Conservation (phyloP, 2,113 vertebrate genomes). For the Petrocephalus zakoni region DNA sequence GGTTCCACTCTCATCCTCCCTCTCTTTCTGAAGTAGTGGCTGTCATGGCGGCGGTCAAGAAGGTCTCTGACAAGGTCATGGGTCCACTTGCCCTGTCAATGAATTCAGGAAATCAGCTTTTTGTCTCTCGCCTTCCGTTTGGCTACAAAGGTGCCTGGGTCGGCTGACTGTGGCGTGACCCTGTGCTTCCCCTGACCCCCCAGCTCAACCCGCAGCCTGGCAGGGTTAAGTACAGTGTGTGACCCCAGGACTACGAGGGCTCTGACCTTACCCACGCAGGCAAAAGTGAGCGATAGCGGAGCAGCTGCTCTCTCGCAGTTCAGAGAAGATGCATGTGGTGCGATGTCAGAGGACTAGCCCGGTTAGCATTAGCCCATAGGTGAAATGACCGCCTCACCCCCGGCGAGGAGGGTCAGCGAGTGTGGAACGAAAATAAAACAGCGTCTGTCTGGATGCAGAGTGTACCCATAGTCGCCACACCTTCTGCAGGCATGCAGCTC, state of each 20-base stretch:
- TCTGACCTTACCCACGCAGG: not conserved
- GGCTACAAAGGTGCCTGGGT: not conserved
- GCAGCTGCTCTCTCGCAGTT: not conserved
- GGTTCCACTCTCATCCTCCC: slow-evolving; percentile 11
- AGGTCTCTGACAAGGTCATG: slow-evolving; percentile 28
- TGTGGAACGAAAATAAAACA: not conserved
- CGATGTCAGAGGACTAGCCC: not conserved
- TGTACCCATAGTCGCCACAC: not conserved
- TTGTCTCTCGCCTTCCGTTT: not conserved
- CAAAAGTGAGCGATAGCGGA: not conserved
- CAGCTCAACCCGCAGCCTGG: not conserved
- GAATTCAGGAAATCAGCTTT: not conserved
- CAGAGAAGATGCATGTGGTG: not conserved
- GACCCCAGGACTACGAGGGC: not conserved
- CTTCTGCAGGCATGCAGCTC: not conserved
- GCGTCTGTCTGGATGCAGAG: not conserved
- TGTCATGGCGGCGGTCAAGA: slow-evolving; percentile 24
- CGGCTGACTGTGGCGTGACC: slow-evolving; percentile 1
- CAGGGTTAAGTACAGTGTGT: not conserved
- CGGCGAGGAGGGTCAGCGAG: not conserved
- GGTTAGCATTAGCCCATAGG: not conserved
- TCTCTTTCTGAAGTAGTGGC: slow-evolving; percentile 31
- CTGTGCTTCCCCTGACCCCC: not conserved
- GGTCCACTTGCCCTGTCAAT: slow-evolving; percentile 3
- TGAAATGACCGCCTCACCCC: not conserved